phyloP scores from a whole-genome alignment of 2,888 invertebrate genomes.

The Achlya flavicornis region DNA sequence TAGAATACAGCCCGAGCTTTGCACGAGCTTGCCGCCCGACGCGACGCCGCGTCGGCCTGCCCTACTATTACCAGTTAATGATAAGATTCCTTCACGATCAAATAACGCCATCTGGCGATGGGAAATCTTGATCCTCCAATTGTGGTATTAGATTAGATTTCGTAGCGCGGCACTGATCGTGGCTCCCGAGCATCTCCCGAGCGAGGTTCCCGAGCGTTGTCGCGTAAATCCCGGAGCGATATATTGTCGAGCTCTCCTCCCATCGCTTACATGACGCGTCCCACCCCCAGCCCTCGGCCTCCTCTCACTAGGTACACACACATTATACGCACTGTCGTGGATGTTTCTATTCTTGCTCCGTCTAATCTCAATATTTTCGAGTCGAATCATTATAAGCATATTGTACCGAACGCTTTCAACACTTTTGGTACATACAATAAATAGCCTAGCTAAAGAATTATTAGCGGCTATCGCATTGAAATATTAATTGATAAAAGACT shows the following conservation, averaged over 20 bases:
- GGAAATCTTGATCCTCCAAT: not conserved
- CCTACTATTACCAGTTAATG: too few relatives aligned
- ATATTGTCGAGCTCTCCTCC: not conserved
- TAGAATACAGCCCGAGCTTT: too few relatives aligned
- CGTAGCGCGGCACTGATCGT: too few relatives aligned
- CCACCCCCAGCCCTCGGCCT: not conserved
- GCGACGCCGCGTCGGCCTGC: too few relatives aligned
- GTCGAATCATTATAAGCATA: not conserved
- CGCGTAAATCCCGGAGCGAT: constrained; percentile 2
- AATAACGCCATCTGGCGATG: not conserved
- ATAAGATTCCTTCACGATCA: not conserved
- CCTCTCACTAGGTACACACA: not conserved
- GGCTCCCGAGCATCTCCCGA: not conserved
- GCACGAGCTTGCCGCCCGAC: too few relatives aligned
- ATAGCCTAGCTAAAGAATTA: too few relatives aligned
- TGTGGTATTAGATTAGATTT: not conserved
- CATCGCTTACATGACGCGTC: not conserved
- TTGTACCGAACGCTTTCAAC: not conserved
- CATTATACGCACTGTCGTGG: not conserved
- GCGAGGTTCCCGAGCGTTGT: not conserved
- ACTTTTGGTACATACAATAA: not conserved
- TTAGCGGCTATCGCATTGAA: too few relatives aligned
- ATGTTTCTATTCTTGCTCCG: not conserved
- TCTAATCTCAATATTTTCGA: constrained; percentile 2
- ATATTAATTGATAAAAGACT: too few relatives aligned